Evolutionary conservation across 2,797 vertebrate species (phyloP).

Genomic region (Aselliscus stoliczkanus): DNA sequence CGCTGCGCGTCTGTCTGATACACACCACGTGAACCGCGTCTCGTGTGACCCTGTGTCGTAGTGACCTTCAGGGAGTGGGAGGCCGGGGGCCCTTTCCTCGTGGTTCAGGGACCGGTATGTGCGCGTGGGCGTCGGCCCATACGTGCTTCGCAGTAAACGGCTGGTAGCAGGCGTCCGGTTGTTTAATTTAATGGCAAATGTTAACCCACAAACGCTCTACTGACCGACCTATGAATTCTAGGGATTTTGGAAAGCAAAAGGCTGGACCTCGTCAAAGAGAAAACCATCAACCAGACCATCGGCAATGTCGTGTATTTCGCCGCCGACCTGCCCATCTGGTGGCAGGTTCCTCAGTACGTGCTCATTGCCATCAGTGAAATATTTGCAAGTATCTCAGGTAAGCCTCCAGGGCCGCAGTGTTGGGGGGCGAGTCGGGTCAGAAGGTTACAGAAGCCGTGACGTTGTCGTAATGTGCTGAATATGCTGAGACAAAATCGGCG

Average conservation of each 20-base stretch:
- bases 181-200: background rate
- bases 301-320: constrained; percentile 90
- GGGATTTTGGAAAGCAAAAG: constrained; percentile 97
- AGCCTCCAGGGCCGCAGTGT: background rate
- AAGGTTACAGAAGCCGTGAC: accelerated
- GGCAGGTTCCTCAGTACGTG: constrained; percentile 98
- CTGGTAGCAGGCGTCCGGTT: no score
- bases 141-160: no score
- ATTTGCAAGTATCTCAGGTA: constrained; percentile 98
- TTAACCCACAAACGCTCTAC: background rate
- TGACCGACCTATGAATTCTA: constrained; percentile 52
- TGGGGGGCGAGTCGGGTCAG: accelerated
- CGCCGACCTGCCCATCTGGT: constrained; percentile 95
- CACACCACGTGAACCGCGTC: no score
- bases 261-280: constrained; percentile 87
- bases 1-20: no score
- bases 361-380: constrained; percentile 98
- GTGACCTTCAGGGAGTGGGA: no score
- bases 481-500: background rate
- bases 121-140: no score
- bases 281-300: constrained; percentile 90
- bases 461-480: background rate
- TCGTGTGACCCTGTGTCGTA: no score
- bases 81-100: no score
- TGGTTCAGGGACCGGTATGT: no score